phyloP scores from a whole-genome alignment of 2,113 vertebrate species.

The Calypte anna region DNA sequence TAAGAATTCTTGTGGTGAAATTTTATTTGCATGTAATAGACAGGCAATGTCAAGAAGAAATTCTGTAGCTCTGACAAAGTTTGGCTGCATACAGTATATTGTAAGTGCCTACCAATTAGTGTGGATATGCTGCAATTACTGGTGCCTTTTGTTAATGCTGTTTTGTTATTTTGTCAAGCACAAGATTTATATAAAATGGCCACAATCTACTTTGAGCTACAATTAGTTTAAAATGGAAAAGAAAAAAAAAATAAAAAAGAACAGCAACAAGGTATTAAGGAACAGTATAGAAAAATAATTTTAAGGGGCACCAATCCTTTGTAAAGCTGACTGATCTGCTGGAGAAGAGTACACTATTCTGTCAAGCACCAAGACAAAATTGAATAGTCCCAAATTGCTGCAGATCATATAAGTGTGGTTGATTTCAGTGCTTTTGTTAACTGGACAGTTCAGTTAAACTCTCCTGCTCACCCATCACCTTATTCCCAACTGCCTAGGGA shows the following conservation, averaged over 20 bases:
- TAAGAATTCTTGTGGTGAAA: background rate
- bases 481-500: background rate
- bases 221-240: background rate
- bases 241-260: background rate
- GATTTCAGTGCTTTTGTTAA: background rate
- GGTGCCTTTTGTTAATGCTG: background rate
- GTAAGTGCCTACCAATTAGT: background rate
- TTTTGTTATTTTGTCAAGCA: background rate
- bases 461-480: accelerated
- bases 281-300: background rate
- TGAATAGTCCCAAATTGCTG: background rate
- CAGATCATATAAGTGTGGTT: background rate
- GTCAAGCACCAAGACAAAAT: background rate
- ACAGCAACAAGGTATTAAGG: background rate
- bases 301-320: background rate
- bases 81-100: background rate
- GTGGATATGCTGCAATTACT: background rate
- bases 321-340: background rate
- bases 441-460: background rate
- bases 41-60: background rate
- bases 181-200: background rate
- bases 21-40: background rate
- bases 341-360: background rate
- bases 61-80: background rate
- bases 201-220: background rate